A percentile compares a stretch with the other conserved stretches of the same genome.
Evolutionary conservation across 2,797 vertebrate genomes (phyloP).

Genomic region (Botia almorhae): DNA sequence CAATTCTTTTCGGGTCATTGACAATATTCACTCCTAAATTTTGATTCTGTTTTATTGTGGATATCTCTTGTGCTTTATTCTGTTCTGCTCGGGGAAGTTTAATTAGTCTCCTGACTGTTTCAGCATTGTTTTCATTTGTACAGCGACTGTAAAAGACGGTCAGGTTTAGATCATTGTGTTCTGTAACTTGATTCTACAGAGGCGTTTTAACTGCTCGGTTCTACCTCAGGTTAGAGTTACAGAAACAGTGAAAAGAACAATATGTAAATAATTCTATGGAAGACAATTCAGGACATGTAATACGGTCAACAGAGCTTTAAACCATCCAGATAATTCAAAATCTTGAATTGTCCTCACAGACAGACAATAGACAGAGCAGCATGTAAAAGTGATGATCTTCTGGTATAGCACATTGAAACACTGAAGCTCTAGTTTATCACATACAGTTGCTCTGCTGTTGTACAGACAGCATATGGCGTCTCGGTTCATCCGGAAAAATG

Average conservation of each 20-base stretch:
- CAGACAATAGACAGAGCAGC: conserved; percentile 24
- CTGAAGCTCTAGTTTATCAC: conserved; percentile 31
- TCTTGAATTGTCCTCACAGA: conserved; percentile 13
- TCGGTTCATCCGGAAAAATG: not conserved
- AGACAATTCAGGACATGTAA: too few relatives aligned
- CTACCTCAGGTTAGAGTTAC: not conserved
- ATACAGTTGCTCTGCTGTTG: not conserved
- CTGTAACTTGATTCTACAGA: not conserved
- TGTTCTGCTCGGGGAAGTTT: not conserved
- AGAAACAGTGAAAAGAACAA: not conserved
- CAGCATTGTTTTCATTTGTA: conserved; percentile 22
- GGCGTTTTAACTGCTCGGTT: not conserved
- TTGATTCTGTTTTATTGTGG: not conserved
- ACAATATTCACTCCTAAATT: not conserved
- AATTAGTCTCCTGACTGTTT: not conserved
- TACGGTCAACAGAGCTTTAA: not conserved
- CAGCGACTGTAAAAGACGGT: not conserved
- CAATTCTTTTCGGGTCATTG: too few relatives aligned
- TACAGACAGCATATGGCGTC: conserved; percentile 22
- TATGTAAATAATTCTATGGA: not conserved
- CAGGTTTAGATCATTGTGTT: not conserved
- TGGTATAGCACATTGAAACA: conserved; percentile 19
- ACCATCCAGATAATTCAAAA: not conserved
- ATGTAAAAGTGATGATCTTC: not conserved
- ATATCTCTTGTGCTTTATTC: too few relatives aligned